Evolutionary conservation across 2,888 invertebrate genomes (phyloP).

Genomic region (Drosophila stalkeri): DNA sequence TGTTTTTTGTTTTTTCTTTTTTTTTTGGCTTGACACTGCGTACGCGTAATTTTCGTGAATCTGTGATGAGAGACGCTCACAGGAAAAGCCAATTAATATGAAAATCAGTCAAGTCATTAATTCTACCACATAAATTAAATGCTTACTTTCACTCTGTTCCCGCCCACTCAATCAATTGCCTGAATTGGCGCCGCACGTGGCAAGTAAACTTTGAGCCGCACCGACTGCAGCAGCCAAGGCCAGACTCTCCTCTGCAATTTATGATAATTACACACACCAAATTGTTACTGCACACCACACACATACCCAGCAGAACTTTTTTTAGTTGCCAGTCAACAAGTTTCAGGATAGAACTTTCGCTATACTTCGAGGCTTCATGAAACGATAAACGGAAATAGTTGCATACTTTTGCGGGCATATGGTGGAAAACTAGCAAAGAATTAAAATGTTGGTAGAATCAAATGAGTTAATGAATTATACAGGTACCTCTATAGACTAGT

Average conservation of each 20-base stretch:
- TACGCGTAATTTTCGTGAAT: conserved; percentile 36
- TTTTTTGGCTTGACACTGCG: conserved; percentile 12
- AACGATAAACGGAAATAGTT: conserved; percentile 2
- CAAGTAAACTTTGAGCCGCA: neutral
- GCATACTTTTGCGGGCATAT: conserved; percentile 35
- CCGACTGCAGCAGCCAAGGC: conserved; percentile 3
- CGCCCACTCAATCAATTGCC: conserved; percentile 54
- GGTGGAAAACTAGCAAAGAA: neutral
- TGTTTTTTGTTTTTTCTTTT: neutral
- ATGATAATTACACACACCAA: conserved; percentile 46
- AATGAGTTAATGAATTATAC: neutral
- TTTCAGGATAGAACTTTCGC: conserved; percentile 14
- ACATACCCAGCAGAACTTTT: conserved; percentile 1
- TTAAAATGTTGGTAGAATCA: neutral
- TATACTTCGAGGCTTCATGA: neutral
- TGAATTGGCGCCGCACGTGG: conserved; percentile 41
- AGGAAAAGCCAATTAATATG: conserved; percentile 76
- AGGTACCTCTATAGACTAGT: too few species aligned
- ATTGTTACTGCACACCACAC: conserved; percentile 30
- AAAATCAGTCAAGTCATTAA: conserved; percentile 59
- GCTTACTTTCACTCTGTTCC: conserved; percentile 50
- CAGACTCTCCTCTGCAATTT: conserved; percentile 33
- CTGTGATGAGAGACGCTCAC: neutral
- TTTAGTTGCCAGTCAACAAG: conserved; percentile 36
- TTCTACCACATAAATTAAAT: conserved; percentile 55